Evolutionary conservation across 2,113 vertebrate species (phyloP), one percentile per base, ranked within the genome.

Genomic region (Scopus umbretta): DNA sequence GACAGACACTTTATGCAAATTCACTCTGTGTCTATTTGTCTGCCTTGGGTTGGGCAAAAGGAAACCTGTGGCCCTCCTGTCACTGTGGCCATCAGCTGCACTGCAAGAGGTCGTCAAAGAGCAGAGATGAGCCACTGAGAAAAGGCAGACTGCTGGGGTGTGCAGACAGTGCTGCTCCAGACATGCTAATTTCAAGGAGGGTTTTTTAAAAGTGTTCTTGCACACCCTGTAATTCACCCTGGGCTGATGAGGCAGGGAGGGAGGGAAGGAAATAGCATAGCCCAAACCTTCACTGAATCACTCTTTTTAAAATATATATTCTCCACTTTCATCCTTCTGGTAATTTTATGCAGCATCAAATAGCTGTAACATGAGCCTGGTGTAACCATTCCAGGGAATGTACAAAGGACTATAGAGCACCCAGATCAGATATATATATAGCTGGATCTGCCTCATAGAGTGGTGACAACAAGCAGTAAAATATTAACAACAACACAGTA

Each of bases 1-100:
- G 19, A 47, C 38, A 81, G 70, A 86, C 36, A 27, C 34, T 65
- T 90, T 29, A 90, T 97, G 92, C 80, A 98, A 93, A 97, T 92
- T 94, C 95, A 86, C 88, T 93, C 87, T 59, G 23, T 22, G 78
- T 85, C 86, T 89, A 11, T 91, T 79, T 95, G 88, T 84, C 72
- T 93, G 79, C 59, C 65, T 10, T 7, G 43, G 68, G 84, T 18
- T 58, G 45, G 63, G 88, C 78, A 96, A 67, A 47, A 80, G 15
- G 80, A 42, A 96, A 27, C 45, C 76, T 80, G 67, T 86, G 88
- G 63, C 94, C 32, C 2, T 78, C 55, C 55, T 96, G 73, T 87
- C 94, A 45, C 49, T 1, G 13, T 3, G 23, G 76, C 62, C 47
- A 40, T 84, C 76, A 65, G 23, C 26, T 68, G 80, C 50, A 4